Evolutionary conservation across 2,797 vertebrate species (phyloP).

Genomic region (Ara ararauna): DNA sequence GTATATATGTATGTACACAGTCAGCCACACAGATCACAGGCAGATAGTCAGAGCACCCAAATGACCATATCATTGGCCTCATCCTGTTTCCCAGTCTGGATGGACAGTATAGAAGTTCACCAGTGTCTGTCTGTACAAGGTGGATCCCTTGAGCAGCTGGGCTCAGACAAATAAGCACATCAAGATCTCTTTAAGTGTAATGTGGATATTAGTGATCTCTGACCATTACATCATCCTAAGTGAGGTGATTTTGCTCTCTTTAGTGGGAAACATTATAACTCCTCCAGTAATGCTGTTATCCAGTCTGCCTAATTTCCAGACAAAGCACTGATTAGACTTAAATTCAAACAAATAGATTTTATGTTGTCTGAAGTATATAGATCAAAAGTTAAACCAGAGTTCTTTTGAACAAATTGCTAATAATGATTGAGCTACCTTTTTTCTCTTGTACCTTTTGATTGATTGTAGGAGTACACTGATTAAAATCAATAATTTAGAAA

Average conservation of each 20-base stretch:
- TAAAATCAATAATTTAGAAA: slow-evolving; percentile 64
- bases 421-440: slow-evolving; percentile 36
- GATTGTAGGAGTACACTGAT: slow-evolving; percentile 52
- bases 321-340: neutral
- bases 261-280: neutral
- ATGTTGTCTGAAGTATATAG: neutral
- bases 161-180: neutral
- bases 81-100: neutral
- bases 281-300: neutral
- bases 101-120: neutral
- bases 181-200: neutral
- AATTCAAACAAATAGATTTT: neutral
- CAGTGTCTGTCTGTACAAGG: too few species aligned
- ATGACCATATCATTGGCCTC: neutral
- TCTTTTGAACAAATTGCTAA: slow-evolving; percentile 20
- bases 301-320: neutral
- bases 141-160: neutral
- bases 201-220: neutral
- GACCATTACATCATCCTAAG: neutral
- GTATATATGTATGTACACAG: neutral
- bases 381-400: slow-evolving; percentile 21
- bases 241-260: neutral
- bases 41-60: neutral
- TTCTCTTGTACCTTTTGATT: slow-evolving; percentile 6
- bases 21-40: too few species aligned